These are phyloP conservation scores for Odocoileus virginianus DNA, from an alignment of 2,113 vertebrate species.

Conservation along the genomic window DNA sequence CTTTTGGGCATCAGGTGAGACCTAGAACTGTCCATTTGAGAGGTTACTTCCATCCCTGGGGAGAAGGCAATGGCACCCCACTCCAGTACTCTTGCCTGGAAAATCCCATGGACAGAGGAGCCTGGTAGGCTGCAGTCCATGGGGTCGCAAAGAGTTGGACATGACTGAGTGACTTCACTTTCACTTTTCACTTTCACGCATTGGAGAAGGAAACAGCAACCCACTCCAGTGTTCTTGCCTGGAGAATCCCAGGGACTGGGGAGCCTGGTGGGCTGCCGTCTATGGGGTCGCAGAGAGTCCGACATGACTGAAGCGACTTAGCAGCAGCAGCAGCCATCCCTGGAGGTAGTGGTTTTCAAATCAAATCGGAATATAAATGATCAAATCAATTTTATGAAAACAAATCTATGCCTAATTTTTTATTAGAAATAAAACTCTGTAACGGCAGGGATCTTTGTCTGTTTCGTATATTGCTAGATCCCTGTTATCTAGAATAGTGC, in stretches of 20 bases:
- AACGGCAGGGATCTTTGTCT: background rate
- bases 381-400: background rate
- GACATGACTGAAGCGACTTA: background rate
- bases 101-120: background rate
- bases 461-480: background rate
- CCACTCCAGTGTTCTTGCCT: background rate
- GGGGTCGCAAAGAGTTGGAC: too few species aligned
- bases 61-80: background rate
- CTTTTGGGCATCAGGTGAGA: background rate
- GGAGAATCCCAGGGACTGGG: background rate
- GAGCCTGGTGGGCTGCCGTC: background rate
- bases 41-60: background rate
- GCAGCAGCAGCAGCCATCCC: background rate
- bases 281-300: background rate
- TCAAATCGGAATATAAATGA: background rate
- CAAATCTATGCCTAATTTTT: background rate
- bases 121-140: too few species aligned
- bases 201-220: background rate
- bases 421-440: background rate
- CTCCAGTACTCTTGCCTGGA: background rate
- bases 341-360: background rate
- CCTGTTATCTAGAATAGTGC: background rate
- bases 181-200: too few species aligned
- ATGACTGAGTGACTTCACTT: too few species aligned
- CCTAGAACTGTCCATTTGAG: background rate